phyloP scores from a whole-genome alignment of 2,113 vertebrate genomes.

The Hypomesus transpacificus region DNA sequence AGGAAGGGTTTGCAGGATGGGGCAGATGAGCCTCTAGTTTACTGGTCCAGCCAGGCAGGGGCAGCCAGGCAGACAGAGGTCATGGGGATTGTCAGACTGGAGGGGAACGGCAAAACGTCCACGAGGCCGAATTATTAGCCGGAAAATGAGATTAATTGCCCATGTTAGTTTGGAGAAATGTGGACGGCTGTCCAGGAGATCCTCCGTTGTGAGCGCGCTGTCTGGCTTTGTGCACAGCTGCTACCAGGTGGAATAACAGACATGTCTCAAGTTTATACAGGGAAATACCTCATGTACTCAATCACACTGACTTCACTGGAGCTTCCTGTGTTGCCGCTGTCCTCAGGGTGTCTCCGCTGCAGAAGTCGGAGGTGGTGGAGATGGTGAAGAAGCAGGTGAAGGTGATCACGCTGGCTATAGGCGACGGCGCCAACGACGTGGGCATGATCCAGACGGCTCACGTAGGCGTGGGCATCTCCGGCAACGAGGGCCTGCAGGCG shows the following conservation, averaged over 20 bases:
- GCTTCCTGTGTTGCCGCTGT: background rate
- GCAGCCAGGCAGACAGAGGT: slow-evolving; percentile 9
- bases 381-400: slow-evolving; percentile 99
- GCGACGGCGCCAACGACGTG: slow-evolving; percentile 96
- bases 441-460: slow-evolving; percentile 99
- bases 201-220: background rate
- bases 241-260: too few relatives aligned
- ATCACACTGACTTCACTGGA: background rate
- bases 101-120: slow-evolving; percentile 28
- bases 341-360: slow-evolving; percentile 91
- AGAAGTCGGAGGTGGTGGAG: slow-evolving; percentile 98
- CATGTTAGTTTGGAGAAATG: background rate
- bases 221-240: background rate
- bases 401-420: slow-evolving; percentile 93
- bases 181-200: too few relatives aligned
- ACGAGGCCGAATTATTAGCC: slow-evolving; percentile 32
- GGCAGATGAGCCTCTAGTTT: slow-evolving; percentile 11
- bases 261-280: too few relatives aligned
- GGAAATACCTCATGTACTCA: too few relatives aligned
- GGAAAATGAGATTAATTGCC: slow-evolving; percentile 17
- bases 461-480: slow-evolving; percentile 95
- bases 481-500: slow-evolving; percentile 95
- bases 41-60: slow-evolving; percentile 9
- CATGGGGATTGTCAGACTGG: background rate
- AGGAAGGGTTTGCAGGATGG: slow-evolving; percentile 17